Base-by-base conservation (phyloP, 1,140 invertebrate species). In the Diplogasteroides magnus region DNA sequence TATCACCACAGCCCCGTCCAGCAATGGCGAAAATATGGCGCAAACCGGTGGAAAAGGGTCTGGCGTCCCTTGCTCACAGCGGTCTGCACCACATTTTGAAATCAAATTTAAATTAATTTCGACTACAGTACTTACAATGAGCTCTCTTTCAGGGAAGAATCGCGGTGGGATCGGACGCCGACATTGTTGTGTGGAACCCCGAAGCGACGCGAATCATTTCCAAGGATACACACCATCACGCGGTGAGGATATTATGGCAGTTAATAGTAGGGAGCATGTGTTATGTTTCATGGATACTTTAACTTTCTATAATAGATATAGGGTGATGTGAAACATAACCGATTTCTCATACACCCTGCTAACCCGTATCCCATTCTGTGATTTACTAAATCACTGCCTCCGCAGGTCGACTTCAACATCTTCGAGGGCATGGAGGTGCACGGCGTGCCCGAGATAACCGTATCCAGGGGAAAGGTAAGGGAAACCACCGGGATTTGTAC, bases 151-250 rank as follows among this genome's bases (percentile, higher is more conserved):
- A 73, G 62, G 74, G 95, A 31, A 88, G 91, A 56, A 91, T 98
- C 78, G 91, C 89, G 2, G 88, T 90, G 60, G 93, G 93, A 61
- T 93, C 92, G 19, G 95, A 98, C 87, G 96, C 93, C 13, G 95
- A 98, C 85, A 87, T 98, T 74, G 91, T 97, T 13, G 88, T 98
- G 61, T 98, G 94, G 94, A 91, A 98, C 86, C 90, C 91, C 0
- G 88, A 89, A 69, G 88, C 88, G 31, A 91, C 90, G 61, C 86
- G 90, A 63, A 90, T 88, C 61, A 97, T 99, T 81, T 95, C 93
- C 2, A 92, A 93, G 0, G 87, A 91, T 75, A 93, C 90, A 0
- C 96, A 99, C 85, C 89, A 93, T 75, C 92, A 94, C 37, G 64
- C 56, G 28, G 26, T 23, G 13, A 26, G 6, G 0, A 6, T 48